These are phyloP conservation scores for Harpegnathos saltator DNA, from an alignment of 1,140 invertebrate genomes.

Conservation along the genomic window DNA sequence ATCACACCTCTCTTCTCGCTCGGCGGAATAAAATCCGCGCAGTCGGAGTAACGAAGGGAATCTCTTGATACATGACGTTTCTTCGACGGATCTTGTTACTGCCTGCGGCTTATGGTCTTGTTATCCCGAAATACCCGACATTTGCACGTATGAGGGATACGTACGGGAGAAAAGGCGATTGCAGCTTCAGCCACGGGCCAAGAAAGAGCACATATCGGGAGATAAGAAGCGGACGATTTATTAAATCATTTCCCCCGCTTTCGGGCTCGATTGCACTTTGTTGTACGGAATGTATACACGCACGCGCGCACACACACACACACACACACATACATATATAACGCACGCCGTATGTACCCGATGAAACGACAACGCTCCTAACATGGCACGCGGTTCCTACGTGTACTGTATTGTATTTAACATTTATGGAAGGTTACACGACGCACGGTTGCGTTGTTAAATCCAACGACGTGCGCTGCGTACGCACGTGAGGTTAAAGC, in stretches of 20 bases:
- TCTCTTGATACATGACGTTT: conserved; percentile 62
- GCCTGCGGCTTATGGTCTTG: conserved; percentile 61
- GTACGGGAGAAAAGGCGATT: background rate
- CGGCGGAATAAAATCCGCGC: conserved; percentile 49
- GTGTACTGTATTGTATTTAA: background rate
- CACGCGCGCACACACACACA: no score
- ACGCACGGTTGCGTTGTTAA: conserved; percentile 16
- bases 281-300: conserved; percentile 46
- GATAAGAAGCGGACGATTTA: conserved; percentile 58
- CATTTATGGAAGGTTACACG: conserved; percentile 3
- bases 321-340: background rate
- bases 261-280: conserved; percentile 31
- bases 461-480: conserved; percentile 37
- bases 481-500: conserved; percentile 11
- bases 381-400: background rate
- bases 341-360: conserved; percentile 1
- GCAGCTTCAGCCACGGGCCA: background rate
- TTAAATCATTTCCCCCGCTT: conserved; percentile 43
- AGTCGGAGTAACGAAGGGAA: conserved; percentile 65
- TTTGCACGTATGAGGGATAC: background rate
- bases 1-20: conserved; percentile 42
- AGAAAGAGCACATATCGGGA: conserved; percentile 2
- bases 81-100: conserved; percentile 68
- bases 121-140: conserved; percentile 69
- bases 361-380: conserved; percentile 1